phyloP scores from a whole-genome alignment of 2,888 invertebrate species.

The Leptinotarsa tumamoca region DNA sequence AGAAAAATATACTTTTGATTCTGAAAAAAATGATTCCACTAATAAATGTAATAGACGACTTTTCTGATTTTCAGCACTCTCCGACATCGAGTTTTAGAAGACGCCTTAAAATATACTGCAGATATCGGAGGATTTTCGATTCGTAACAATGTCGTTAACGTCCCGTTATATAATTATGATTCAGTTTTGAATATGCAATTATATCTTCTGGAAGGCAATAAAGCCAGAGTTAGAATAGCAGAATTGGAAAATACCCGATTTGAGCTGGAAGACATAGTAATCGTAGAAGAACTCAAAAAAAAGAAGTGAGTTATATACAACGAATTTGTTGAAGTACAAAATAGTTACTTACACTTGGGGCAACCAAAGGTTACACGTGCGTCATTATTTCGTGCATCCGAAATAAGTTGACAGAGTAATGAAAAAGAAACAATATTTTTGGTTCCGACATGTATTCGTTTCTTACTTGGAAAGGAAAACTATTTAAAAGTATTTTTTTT shows the following conservation, averaged over 20 bases:
- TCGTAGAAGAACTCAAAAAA: slow-evolving; percentile 39
- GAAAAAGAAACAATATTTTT: no score
- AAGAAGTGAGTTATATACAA: slow-evolving; percentile 37
- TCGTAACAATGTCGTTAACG: slow-evolving; percentile 22
- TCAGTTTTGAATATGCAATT: slow-evolving; percentile 33
- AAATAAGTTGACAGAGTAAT: no score
- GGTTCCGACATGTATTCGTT: no score
- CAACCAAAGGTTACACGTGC: no score
- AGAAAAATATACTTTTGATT: no score
- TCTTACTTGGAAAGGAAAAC: no score
- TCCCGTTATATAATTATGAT: slow-evolving; percentile 38
- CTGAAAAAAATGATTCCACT: no score
- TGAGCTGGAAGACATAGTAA: slow-evolving; percentile 39
- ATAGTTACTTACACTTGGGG: neutral
- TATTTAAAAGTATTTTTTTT: no score
- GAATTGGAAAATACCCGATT: slow-evolving; percentile 36
- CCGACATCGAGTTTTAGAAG: slow-evolving; percentile 23
- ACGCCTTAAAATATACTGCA: slow-evolving; percentile 28
- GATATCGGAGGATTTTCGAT: neutral
- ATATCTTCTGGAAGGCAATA: slow-evolving; percentile 32
- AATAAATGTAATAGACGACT: no score
- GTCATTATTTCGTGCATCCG: no score
- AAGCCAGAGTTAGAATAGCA: slow-evolving; percentile 37
- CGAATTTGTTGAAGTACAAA: neutral
- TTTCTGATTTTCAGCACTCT: slow-evolving; percentile 21